phyloP scores from a whole-genome alignment of 1,140 invertebrate species.

The Megalopta genalis region DNA sequence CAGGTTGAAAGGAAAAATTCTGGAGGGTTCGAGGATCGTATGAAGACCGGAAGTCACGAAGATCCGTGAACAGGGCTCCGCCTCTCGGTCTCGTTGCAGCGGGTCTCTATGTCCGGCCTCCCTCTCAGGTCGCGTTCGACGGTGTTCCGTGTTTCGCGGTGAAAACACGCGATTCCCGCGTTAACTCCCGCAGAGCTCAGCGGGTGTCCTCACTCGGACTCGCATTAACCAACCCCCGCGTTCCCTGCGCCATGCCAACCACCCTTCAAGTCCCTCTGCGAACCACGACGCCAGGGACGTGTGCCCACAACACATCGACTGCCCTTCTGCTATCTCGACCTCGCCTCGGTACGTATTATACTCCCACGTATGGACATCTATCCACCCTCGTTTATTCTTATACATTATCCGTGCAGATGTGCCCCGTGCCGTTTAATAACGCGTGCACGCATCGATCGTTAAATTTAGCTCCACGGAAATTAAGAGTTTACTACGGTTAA shows the following conservation, averaged over 20 bases:
- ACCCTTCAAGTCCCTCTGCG: slow-evolving; percentile 17
- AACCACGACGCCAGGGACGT: slow-evolving; percentile 52
- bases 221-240: slow-evolving; percentile 70
- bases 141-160: slow-evolving; percentile 65
- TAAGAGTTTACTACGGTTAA: slow-evolving; percentile 49
- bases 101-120: slow-evolving; percentile 8
- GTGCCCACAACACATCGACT: slow-evolving; percentile 42
- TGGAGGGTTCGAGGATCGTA: not conserved
- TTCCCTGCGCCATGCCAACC: slow-evolving; percentile 35
- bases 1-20: no score
- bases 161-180: slow-evolving; percentile 77
- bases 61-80: not conserved
- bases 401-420: slow-evolving; percentile 32
- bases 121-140: slow-evolving; percentile 41
- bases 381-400: slow-evolving; percentile 74
- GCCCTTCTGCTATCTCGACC: slow-evolving; percentile 64
- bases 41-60: slow-evolving; percentile 46
- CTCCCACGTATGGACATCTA: slow-evolving; percentile 36
- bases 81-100: not conserved
- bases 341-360: slow-evolving; percentile 17
- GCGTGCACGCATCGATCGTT: slow-evolving; percentile 63
- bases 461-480: slow-evolving; percentile 56
- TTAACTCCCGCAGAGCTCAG: slow-evolving; percentile 76
- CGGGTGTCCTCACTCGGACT: slow-evolving; percentile 74
- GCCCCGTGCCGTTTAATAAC: slow-evolving; percentile 59